These are phyloP conservation scores for Rhynchotus rufescens DNA, from an alignment of 2,797 vertebrate genomes.

Conservation along the genomic window DNA sequence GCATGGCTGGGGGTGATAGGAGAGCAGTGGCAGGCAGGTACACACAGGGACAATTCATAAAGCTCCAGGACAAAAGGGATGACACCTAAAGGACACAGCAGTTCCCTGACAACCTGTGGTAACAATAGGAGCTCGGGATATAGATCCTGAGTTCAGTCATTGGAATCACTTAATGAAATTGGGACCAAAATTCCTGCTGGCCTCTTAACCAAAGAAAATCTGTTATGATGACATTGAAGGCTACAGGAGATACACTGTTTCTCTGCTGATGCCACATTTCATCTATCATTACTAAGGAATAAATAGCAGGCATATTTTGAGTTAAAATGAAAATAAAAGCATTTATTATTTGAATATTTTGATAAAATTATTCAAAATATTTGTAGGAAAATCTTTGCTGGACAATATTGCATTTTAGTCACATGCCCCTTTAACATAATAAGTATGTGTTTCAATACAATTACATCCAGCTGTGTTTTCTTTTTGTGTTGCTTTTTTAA, in stretches of 20 bases:
- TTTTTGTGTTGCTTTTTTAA: slow-evolving; percentile 48
- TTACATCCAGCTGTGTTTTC: slow-evolving; percentile 68
- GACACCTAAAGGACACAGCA: neutral
- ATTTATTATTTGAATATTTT: slow-evolving; percentile 8
- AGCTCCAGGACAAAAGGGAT: neutral
- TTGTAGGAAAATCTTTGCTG: slow-evolving; percentile 48
- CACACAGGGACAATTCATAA: neutral
- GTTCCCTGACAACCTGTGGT: neutral
- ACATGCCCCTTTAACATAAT: slow-evolving; percentile 45
- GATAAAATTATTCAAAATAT: neutral
- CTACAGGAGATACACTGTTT: neutral
- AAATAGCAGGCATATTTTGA: slow-evolving; percentile 7
- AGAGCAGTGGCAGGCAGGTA: neutral
- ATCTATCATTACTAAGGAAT: slow-evolving; percentile 2
- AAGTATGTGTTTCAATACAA: slow-evolving; percentile 55
- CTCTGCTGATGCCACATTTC: neutral
- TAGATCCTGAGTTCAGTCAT: neutral
- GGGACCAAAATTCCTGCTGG: neutral
- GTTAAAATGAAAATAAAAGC: neutral
- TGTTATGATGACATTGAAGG: neutral
- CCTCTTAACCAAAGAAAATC: neutral
- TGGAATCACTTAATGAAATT: neutral
- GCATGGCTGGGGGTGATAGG: rapidly evolving
- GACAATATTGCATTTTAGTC: slow-evolving; percentile 56
- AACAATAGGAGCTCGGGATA: neutral